Conservation (phyloP, 2,797 vertebrate genomes). For the Halcyon chelicuti region DNA sequence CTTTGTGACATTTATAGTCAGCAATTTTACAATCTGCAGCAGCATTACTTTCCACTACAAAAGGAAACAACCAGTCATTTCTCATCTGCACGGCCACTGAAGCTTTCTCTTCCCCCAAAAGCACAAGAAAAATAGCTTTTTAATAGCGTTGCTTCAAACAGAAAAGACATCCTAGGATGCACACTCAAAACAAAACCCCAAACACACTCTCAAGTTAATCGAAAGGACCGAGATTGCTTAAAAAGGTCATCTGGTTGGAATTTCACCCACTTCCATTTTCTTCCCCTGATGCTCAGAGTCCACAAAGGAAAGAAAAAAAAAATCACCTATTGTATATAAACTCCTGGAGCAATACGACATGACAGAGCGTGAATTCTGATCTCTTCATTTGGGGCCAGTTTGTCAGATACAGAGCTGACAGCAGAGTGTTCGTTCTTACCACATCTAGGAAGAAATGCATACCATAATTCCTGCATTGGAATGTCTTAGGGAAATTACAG, state of each 20-base stretch:
- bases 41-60: background rate
- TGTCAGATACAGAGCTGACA: background rate
- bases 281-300: background rate
- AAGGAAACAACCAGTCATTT: background rate
- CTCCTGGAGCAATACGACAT: background rate
- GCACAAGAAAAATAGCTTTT: background rate
- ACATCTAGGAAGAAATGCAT: background rate
- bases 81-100: background rate
- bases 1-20: background rate
- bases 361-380: background rate
- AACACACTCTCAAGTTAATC: background rate
- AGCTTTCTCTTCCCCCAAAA: background rate
- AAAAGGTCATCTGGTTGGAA: background rate
- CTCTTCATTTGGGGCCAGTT: background rate
- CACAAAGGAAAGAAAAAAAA: background rate
- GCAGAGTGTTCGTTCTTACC: background rate
- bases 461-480: background rate
- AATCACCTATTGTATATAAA: background rate
- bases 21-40: background rate
- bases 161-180: background rate
- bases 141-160: background rate
- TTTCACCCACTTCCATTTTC: background rate
- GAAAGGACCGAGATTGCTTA: background rate
- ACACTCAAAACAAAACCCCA: fast-evolving
- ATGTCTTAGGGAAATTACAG: background rate